Evolutionary conservation across 2,797 vertebrate genomes (phyloP), one percentile per base, ranked within the genome.

Genomic region (Sebastes itinus): DNA sequence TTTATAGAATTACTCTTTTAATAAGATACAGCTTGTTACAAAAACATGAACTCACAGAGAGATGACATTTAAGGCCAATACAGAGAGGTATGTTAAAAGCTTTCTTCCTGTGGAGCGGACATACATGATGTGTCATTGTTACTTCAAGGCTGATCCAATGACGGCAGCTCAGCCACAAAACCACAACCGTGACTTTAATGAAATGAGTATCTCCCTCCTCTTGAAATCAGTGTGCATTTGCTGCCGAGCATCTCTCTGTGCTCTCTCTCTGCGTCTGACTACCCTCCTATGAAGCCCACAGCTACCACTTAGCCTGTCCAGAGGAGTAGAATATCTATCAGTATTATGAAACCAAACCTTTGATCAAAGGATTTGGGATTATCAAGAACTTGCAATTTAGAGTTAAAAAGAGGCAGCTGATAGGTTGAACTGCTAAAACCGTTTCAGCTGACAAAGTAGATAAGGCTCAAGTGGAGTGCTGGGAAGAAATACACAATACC

Each of bases 321-420:
- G 83, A 90, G 68, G 52, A 79, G 75, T 54, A 55, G 75, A 92
- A 81, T 76, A 88, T 91, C 82, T 90, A 90, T 91, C 86, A 88
- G 85, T 33, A 74, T 87, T 90, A 89, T 78, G 73, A 78, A 89
- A 80, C 81, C 73, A 63, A 89, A 89, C 85, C 87, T 90, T 89
- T 94, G 90, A 94, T 94, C 90, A 87, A 84, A 86, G 92, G 88
- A 88, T 93, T 94, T 92, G 64, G 91, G 90, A 94, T 94, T 94
- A 92, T 92, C 87, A 84, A 85, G 81, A 80, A 91, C 83, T 88
- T 88, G 87, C 85, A 93, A 90, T 92, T 88, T 90, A 76, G 84
- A 92, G 86, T 89, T 89, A 78, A 87, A 89, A 89, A 88, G 89
- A 87, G 85, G 80, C 87, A 72, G 83, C 80, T 87, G 82, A 91